Evolutionary conservation across 2,113 vertebrate genomes (phyloP), one percentile per base, ranked within the genome.

Genomic region (Opisthocomus hoazin): DNA sequence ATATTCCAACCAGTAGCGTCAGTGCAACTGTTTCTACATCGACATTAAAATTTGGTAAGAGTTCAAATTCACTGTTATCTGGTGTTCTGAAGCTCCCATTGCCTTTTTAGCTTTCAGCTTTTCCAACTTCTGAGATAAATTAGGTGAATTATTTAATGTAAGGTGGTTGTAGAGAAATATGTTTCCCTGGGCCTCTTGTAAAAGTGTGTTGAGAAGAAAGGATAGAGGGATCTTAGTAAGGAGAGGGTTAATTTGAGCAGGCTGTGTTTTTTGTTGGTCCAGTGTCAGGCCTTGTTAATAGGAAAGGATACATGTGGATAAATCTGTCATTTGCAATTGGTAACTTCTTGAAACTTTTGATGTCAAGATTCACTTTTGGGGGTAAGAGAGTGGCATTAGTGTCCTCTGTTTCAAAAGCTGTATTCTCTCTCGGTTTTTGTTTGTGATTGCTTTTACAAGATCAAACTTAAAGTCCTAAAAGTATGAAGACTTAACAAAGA

Each of bases 1-100:
- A 0, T 19, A 2, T 1, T 51, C 5, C 8, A 71, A 0, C 0
- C 20, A 4, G 4, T 57, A 11, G 2, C 2, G 1, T 12, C 68
- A 19, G 0, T 7, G 0, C 48, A 84, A 2, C 3, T 1, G 0
- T 2, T 76, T 3, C 53, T 91, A 0, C 64, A 76, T 8, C 13
- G 73, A 13, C 27, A 32, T 1, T 9, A 50, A 23, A 29, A 77
- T 3, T 41, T n/a, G 94, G 97, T 97, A 96, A 95, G 93, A 9
- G 6, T 64, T 90, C 54, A n/a, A 56, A 24, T 80, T 87, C 20
- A 6, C 21, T 71, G 11, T 85, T 92, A 22, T 19, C 51, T 84
- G 53, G 6, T 66, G 51, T 84, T 84, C 48, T 76, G 43, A 71
- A 84, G 22, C 14, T 89, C 36, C 5, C 23, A 9, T 60, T 84